Conservation (phyloP, 2,113 vertebrate genomes). For the Archilochus colubris region DNA sequence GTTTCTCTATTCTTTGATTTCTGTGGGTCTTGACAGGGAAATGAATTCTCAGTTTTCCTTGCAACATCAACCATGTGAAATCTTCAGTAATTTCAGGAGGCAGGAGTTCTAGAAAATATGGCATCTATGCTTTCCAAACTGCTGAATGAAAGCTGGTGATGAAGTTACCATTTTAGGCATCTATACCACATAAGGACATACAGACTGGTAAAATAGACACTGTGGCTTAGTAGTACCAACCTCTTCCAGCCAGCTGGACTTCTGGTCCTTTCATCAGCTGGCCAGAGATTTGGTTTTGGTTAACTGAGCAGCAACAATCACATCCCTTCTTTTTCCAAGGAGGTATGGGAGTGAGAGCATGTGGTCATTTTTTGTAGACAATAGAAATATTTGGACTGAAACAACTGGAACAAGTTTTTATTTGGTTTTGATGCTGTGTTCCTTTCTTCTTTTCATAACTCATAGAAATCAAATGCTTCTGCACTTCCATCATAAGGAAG, state of each 20-base stretch:
- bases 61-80: constrained; percentile 16
- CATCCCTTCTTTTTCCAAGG: background rate
- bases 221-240: background rate
- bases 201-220: accelerated
- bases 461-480: background rate
- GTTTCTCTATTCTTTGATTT: constrained; percentile 2
- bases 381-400: background rate
- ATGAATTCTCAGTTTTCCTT: constrained; percentile 45
- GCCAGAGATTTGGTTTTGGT: background rate
- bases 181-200: background rate
- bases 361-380: background rate
- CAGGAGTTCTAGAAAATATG: background rate
- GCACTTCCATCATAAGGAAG: background rate
- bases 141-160: background rate
- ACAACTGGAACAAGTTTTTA: too few species aligned
- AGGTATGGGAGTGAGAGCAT: background rate
- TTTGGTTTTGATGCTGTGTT: background rate
- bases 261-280: background rate
- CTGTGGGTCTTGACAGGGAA: background rate
- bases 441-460: background rate
- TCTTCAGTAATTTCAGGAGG: background rate
- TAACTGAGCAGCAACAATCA: background rate
- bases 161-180: background rate
- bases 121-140: background rate
- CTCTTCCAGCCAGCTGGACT: constrained; percentile 3